A percentile compares a stretch with the other conserved stretches of the same genome.
phyloP scores from a whole-genome alignment of 2,888 invertebrate species.

The Cheilosia vulpina region DNA sequence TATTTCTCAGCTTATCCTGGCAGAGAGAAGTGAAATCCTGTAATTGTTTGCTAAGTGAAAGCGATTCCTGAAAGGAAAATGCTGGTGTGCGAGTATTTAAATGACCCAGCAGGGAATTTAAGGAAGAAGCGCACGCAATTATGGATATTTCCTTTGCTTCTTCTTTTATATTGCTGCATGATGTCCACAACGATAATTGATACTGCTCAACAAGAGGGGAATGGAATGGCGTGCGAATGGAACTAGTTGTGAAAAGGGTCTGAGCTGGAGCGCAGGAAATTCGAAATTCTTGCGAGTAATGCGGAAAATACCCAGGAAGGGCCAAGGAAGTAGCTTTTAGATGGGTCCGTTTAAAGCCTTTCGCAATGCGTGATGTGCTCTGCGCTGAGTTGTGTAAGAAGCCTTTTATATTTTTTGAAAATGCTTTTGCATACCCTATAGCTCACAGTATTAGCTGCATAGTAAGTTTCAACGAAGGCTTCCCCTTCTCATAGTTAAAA shows the following conservation, averaged over 20 bases:
- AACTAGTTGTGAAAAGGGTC: constrained; percentile 2
- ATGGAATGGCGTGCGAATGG: neutral
- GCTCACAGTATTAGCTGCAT: too few relatives aligned
- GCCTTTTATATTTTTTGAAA: too few relatives aligned
- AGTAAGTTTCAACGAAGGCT: too few relatives aligned
- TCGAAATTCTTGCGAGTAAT: constrained; percentile 12
- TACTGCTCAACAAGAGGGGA: constrained; percentile 1
- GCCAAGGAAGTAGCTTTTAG: neutral
- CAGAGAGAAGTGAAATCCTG: constrained; percentile 22
- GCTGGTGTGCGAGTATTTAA: neutral
- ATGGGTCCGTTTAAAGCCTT: neutral
- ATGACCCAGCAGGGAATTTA: constrained; percentile 29
- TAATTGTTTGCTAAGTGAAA: constrained; percentile 58
- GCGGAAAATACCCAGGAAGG: neutral
- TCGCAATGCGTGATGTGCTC: too few relatives aligned
- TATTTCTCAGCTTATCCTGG: constrained; percentile 7
- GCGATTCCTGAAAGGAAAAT: constrained; percentile 15
- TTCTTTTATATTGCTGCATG: neutral
- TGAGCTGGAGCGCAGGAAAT: neutral
- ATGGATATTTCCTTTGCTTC: neutral
- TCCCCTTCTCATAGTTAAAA: too few relatives aligned
- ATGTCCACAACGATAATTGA: constrained; percentile 32
- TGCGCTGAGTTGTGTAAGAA: too few relatives aligned
- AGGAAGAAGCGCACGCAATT: constrained; percentile 12
- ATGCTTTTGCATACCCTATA: too few relatives aligned